Conservation (phyloP, 2,113 vertebrate genomes). For the Percopsis transmontana region DNA sequence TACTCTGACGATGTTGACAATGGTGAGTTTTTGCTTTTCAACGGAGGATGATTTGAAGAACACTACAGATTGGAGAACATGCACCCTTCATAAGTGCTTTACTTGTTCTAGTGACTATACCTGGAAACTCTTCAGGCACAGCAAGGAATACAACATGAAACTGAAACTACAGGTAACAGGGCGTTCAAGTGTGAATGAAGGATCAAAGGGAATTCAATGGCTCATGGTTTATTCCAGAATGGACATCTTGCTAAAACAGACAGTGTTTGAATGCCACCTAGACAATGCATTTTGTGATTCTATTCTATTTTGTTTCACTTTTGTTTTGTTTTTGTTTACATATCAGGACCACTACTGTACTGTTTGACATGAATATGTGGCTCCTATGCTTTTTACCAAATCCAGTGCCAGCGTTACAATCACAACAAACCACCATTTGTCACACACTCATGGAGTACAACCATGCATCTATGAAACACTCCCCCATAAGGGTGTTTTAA, state of each 20-base stretch:
- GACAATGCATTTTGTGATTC: constrained; percentile 25
- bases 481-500: neutral
- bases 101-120: constrained; percentile 33
- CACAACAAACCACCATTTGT: neutral
- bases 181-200: neutral
- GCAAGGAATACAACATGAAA: constrained; percentile 41
- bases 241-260: constrained; percentile 7
- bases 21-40: constrained; percentile 4
- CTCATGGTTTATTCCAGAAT: constrained; percentile 6
- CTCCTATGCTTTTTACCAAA: constrained; percentile 15
- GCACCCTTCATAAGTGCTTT: constrained; percentile 45
- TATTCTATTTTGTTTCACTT: neutral
- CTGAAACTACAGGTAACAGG: constrained; percentile 29
- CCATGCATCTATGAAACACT: neutral
- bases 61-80: constrained; percentile 42
- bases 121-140: constrained; percentile 39
- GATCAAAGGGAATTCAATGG: constrained; percentile 20
- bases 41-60: constrained; percentile 40
- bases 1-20: neutral
- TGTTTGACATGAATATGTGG: constrained; percentile 24
- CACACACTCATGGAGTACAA: constrained; percentile 1
- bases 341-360: constrained; percentile 35
- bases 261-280: constrained; percentile 12
- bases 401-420: neutral
- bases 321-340: constrained; percentile 3